Conservation (phyloP, 2,888 invertebrate genomes). For the Parnassius glacialis region DNA sequence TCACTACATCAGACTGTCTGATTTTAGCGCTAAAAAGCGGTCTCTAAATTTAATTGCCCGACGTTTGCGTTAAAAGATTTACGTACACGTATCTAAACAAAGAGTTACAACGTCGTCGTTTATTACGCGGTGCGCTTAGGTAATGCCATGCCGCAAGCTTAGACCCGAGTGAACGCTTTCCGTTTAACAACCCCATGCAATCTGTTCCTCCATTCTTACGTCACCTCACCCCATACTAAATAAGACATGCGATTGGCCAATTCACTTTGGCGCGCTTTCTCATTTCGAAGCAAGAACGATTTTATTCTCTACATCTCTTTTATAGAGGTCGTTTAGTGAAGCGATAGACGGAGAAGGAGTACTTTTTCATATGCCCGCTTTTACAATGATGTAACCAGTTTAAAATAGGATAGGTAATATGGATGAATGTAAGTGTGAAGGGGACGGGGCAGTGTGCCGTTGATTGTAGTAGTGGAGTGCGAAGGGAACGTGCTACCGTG, state of each 20-base stretch:
- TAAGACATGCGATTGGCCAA: constrained; percentile 52
- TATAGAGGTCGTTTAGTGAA: constrained; percentile 40
- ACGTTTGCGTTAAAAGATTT: constrained; percentile 53
- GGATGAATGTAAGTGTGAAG: constrained; percentile 40
- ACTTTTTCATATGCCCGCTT: constrained; percentile 48
- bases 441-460: constrained; percentile 59
- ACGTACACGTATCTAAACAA: constrained; percentile 64
- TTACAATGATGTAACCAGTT: constrained; percentile 71
- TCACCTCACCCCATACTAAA: constrained; percentile 77
- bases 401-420: constrained; percentile 51
- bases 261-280: constrained; percentile 79
- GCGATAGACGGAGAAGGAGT: constrained; percentile 55
- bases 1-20: constrained; percentile 43
- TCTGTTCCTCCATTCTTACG: constrained; percentile 63
- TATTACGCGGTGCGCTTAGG: constrained; percentile 55
- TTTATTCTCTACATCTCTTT: constrained; percentile 49
- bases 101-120: constrained; percentile 60
- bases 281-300: constrained; percentile 48
- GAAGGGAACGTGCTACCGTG: constrained; percentile 80
- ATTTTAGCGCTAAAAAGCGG: constrained; percentile 35
- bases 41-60: constrained; percentile 47
- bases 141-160: constrained; percentile 61
- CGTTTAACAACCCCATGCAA: constrained; percentile 73
- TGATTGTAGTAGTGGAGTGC: constrained; percentile 73
- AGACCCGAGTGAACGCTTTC: constrained; percentile 72